A percentile compares a stretch with the other conserved stretches of the same genome.
These are phyloP conservation scores for Eupithecia insigniata DNA, from an alignment of 2,888 invertebrate genomes.

Conservation along the genomic window DNA sequence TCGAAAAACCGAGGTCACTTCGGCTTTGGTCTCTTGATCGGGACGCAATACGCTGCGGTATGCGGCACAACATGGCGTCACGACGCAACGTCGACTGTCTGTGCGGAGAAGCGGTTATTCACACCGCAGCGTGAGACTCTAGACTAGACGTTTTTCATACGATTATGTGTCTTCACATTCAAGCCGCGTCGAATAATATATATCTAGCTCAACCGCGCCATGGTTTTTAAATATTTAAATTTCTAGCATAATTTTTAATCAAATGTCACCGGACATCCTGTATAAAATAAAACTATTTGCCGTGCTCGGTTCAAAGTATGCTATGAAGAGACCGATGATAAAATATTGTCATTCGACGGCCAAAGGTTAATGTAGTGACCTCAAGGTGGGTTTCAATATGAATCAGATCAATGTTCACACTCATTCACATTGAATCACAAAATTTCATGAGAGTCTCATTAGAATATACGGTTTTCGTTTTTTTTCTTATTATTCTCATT, in stretches of 20 bases:
- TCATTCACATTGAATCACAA: not conserved
- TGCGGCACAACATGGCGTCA: no score
- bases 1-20: no score
- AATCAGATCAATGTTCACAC: not conserved
- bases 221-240: not conserved
- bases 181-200: not conserved
- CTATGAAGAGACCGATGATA: not conserved
- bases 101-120: no score
- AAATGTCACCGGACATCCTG: not conserved
- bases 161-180: no score
- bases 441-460: not conserved
- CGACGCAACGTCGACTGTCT: no score
- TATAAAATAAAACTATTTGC: not conserved
- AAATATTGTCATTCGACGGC: not conserved
- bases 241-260: no score
- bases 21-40: no score
- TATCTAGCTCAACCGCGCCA: not conserved
- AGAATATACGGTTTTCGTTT: not conserved
- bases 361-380: constrained; percentile 3
- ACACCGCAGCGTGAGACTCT: no score
- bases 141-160: no score
- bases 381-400: not conserved
- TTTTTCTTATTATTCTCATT: not conserved
- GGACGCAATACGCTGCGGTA: no score
- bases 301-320: constrained; percentile 4